Evolutionary conservation across 2,797 vertebrate species (phyloP), one percentile per base, ranked within the genome.

Genomic region (Sebastes diploproa): DNA sequence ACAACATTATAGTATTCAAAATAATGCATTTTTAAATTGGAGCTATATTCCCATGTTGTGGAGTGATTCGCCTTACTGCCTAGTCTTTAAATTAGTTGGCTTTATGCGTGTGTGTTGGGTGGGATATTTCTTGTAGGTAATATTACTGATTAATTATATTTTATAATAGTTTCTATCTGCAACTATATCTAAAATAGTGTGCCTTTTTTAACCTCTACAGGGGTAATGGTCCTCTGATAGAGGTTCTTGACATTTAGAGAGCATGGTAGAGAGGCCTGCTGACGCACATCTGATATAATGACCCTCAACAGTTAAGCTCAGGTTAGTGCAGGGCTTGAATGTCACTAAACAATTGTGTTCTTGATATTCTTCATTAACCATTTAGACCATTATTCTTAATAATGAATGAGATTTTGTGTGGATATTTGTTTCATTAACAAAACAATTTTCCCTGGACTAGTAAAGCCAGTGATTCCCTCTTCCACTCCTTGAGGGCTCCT

Each of bases 231-330:
- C 14, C 12, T 62, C 46, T 58, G 56, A 32, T 7, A 55, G 54
- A 5, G 13, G 46, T 72, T 72, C 4, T 65, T 71, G 29, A 50
- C 56, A 61, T 34, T 38, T 34, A 32, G 14, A 65, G 25, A 65
- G 54, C 50, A 52, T 59, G 36, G 27, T 22, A 64, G n/a, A 64
- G 62, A 38, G 34, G 34, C 23, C 62, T 64, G 55, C 64, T 83
- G 77, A 80, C 29, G 29, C 69, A 66, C 34, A 29, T 79, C 52
- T 73, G 63, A 67, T 74, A 27, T 52, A 60, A 81, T 75, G 63
- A 63, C 59, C 60, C 25, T 61, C 42, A 55, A 6, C 10, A 25
- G 72, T 50, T 18, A 2, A 80, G 25, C 27, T 50, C 54, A 52
- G 38, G n/a, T 8, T 20, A 65, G 20, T 27, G 38, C 42, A 16